Percentiles rank a stretch among this genome's conserved stretches.
Evolutionary conservation across 2,888 invertebrate species (phyloP).

Genomic region (Macropis europaea): DNA sequence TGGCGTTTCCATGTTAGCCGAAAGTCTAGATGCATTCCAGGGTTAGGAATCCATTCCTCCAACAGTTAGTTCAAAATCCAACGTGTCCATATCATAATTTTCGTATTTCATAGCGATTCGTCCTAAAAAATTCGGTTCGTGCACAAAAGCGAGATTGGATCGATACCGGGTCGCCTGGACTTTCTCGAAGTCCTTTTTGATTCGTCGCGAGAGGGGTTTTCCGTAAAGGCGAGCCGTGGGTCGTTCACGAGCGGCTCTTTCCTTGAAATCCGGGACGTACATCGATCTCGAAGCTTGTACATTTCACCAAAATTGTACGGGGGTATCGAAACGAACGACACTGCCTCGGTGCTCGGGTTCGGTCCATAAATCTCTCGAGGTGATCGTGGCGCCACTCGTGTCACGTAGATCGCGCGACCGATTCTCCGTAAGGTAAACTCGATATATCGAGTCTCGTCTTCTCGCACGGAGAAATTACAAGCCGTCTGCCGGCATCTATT

Average conservation of each 20-base stretch:
- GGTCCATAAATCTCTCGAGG: conserved; percentile 48
- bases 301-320: conserved; percentile 52
- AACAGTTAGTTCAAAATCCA: too few relatives aligned
- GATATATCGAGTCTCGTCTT: conserved; percentile 27
- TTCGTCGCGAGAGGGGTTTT: conserved; percentile 14
- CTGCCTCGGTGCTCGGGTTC: conserved; percentile 31
- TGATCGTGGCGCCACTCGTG: conserved; percentile 51
- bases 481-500: conserved; percentile 37
- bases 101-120: background rate
- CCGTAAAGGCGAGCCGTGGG: conserved; percentile 4
- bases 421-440: conserved; percentile 49
- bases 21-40: too few relatives aligned
- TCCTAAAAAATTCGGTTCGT: background rate
- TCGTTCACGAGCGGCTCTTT: conserved; percentile 14
- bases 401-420: conserved; percentile 47
- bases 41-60: too few relatives aligned
- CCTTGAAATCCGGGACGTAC: conserved; percentile 52
- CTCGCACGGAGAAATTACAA: conserved; percentile 43
- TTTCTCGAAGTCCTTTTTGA: conserved; percentile 27
- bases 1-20: too few relatives aligned
- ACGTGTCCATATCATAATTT: too few relatives aligned
- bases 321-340: conserved; percentile 24
- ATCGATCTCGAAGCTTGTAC: conserved; percentile 49
- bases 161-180: conserved; percentile 9
- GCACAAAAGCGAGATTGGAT: conserved; percentile 13